A percentile compares a stretch with the other conserved stretches of the same genome.
Conservation (phyloP, 2,113 vertebrate genomes). For the Alouatta palliata region DNA sequence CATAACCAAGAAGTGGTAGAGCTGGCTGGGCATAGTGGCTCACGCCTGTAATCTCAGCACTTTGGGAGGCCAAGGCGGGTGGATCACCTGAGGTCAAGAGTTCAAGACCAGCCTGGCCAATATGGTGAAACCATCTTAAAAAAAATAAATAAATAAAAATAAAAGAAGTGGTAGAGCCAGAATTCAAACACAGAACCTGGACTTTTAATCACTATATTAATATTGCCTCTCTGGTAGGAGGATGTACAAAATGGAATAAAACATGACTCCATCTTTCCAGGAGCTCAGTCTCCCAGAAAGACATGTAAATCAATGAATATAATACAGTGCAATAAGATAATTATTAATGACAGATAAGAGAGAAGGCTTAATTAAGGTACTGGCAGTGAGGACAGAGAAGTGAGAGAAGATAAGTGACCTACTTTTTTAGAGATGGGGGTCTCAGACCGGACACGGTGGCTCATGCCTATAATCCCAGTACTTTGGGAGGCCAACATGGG, state of each 20-base stretch:
- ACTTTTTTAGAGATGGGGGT: background rate
- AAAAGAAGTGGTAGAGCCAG: background rate
- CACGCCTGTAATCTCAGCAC: too few relatives aligned
- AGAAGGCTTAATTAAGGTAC: background rate
- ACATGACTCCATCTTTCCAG: background rate
- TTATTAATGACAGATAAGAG: conserved; percentile 25
- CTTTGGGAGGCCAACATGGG: too few relatives aligned
- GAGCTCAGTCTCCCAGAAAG: background rate
- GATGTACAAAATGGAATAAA: conserved; percentile 12
- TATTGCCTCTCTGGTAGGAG: background rate
- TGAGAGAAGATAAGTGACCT: background rate
- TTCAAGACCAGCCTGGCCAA: too few relatives aligned
- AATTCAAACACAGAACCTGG: conserved; percentile 24
- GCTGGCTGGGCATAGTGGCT: too few relatives aligned
- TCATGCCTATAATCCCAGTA: too few relatives aligned
- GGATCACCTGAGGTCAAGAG: too few relatives aligned
- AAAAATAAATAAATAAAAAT: too few relatives aligned
- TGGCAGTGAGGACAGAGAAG: background rate
- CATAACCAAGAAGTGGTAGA: conserved; percentile 1
- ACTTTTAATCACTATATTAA: conserved; percentile 9
- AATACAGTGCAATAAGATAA: background rate
- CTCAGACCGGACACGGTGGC: too few relatives aligned
- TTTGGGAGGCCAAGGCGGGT: too few relatives aligned
- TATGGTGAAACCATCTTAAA: too few relatives aligned
- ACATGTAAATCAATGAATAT: background rate